Conservation (phyloP, 2,888 invertebrate genomes). For the Melipona beecheii region DNA sequence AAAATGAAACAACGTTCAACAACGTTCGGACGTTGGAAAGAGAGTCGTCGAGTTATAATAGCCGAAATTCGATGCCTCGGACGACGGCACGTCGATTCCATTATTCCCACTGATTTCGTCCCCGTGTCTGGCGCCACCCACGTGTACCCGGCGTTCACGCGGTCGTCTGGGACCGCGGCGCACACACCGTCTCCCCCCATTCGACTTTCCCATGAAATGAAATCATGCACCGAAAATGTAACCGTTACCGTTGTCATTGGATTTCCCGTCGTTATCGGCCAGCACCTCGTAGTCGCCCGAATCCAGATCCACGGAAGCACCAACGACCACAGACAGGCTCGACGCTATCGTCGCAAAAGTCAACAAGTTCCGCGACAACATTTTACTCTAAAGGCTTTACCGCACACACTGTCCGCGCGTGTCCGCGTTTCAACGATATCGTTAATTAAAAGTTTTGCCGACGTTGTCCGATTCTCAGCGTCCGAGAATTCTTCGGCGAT, state of each 20-base stretch:
- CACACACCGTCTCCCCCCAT: background rate
- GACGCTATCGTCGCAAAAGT: conserved; percentile 71
- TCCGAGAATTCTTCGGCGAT: background rate
- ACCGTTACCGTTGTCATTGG: conserved; percentile 69
- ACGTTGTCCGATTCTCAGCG: background rate
- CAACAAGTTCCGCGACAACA: conserved; percentile 73
- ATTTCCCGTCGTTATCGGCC: conserved; percentile 73
- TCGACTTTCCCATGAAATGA: conserved; percentile 45
- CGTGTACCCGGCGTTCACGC: conserved; percentile 46
- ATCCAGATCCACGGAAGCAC: conserved; percentile 75
- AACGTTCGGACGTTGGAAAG: too few relatives aligned
- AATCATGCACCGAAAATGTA: conserved; percentile 45
- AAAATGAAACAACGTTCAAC: conserved; percentile 1
- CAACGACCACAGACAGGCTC: conserved; percentile 55
- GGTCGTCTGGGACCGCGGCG: conserved; percentile 2
- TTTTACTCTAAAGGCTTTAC: conserved; percentile 36
- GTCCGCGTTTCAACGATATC: background rate
- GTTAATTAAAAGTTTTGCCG: background rate
- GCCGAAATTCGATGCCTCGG: background rate
- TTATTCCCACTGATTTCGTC: conserved; percentile 13
- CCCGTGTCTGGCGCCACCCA: conserved; percentile 45
- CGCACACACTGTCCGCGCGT: too few relatives aligned
- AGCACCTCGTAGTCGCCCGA: conserved; percentile 78
- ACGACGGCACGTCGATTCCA: background rate
- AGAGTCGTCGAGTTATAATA: too few relatives aligned